A percentile compares a stretch with the other conserved stretches of the same genome.
Conservation (phyloP, 2,113 vertebrate species). For the Rynchops niger region DNA sequence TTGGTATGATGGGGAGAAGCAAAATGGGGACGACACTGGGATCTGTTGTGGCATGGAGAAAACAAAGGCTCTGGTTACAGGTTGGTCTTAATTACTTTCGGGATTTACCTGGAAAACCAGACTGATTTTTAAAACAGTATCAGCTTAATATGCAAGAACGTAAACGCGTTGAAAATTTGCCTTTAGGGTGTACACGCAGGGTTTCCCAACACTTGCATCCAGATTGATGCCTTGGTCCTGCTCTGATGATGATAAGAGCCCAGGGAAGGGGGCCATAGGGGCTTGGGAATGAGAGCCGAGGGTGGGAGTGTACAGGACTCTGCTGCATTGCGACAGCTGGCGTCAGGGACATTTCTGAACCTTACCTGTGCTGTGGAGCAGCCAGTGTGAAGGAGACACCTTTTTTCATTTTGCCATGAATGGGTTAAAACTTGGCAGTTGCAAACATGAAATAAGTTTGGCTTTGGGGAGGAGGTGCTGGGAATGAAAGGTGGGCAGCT, state of each 20-base stretch:
- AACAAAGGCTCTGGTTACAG: not conserved
- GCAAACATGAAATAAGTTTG: not conserved
- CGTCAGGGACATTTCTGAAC: not conserved
- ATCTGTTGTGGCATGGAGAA: not conserved
- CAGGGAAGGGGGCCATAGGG: not conserved
- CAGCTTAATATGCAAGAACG: not conserved
- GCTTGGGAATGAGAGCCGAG: not conserved
- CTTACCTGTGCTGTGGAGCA: not conserved
- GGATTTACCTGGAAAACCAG: not conserved
- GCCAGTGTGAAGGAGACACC: not conserved
- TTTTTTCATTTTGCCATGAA: not conserved
- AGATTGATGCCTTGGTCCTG: no score
- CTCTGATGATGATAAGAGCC: not conserved
- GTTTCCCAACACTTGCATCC: not conserved
- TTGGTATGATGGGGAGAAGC: not conserved
- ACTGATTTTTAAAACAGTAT: not conserved
- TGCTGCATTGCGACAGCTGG: accelerated
- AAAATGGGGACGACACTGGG: not conserved
- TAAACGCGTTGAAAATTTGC: not conserved
- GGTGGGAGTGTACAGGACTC: not conserved
- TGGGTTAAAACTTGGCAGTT: not conserved
- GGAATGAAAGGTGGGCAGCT: not conserved
- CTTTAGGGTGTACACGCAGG: not conserved
- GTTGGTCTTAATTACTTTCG: not conserved
- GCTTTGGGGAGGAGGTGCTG: not conserved